Base-by-base conservation (phyloP, 2,888 invertebrate species). In the Drosophila dives region DNA sequence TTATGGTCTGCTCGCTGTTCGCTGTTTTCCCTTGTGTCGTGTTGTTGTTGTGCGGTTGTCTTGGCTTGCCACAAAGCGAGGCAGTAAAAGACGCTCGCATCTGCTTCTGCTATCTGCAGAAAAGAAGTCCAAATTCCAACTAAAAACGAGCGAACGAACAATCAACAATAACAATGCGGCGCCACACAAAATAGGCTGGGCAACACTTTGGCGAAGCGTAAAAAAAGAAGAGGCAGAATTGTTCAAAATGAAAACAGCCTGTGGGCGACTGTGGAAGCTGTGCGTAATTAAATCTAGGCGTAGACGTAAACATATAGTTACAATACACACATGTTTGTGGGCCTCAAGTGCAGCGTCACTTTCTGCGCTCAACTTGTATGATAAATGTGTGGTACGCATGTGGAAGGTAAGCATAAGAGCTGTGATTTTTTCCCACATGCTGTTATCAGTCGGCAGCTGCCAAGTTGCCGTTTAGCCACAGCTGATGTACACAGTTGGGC, bases 131-230 rank as follows among this genome's bases (percentile, higher is more conserved):
- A 56, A 42, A 32, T 32, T 29, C 15, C 20, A 20, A 23, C 32
- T 56, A n/a, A 29, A 29, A 32, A 15, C 29, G 29, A 56, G n/a
- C 38, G 32, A 42, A 51, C n/a, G 20, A 32, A 26, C 56, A 20
- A 23, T 74, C 78, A 84, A 86, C 79, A 78, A 84, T 65, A 77
- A 81, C 72, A 72, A 63, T 60, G 34, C 75, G 75, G 82, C 81
- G 83, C 81, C 80, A 71, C 53, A 76, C 63, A 72, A 86, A 84
- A 82, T 71, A 87, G 74, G 76, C 76, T 67, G 58, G 68, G 76
- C 82, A 84, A 82, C 85, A 79, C 82, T 82, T 82, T 84, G 63
- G 61, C 68, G 50, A 59, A 49, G 64, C 75, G 63, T 26, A 42
- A 58, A 45, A 55, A 10, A 55, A 33, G 34, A 34, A 53, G 48